These are phyloP conservation scores for Oligia latruncula DNA, from an alignment of 2,888 invertebrate genomes.

Conservation along the genomic window DNA sequence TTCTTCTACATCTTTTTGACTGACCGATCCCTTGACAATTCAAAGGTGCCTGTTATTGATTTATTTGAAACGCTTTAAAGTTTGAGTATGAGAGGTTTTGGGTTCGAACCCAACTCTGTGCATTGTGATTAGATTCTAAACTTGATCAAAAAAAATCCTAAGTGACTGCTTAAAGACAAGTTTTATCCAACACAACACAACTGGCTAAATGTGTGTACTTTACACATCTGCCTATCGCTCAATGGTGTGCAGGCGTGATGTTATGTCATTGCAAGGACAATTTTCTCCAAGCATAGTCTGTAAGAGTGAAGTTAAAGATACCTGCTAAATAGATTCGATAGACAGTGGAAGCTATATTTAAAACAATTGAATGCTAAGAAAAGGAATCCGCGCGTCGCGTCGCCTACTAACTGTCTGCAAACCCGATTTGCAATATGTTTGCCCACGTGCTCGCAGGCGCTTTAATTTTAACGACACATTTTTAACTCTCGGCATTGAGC, in stretches of 20 bases:
- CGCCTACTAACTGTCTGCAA: slow-evolving; percentile 26
- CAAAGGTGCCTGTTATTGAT: too few relatives aligned
- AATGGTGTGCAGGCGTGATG: neutral
- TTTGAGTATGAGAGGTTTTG: too few relatives aligned
- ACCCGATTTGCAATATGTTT: neutral
- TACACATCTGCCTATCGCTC: neutral
- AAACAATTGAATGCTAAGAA: slow-evolving; percentile 43
- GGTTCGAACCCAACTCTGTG: neutral
- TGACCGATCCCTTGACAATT: too few relatives aligned
- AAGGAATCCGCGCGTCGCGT: slow-evolving; percentile 25
- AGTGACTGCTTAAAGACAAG: neutral
- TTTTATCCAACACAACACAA: neutral
- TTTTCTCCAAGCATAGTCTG: neutral
- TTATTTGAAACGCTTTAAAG: too few relatives aligned
- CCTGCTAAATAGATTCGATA: neutral
- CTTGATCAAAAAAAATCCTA: neutral
- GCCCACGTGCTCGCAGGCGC: too few relatives aligned
- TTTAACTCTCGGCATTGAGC: neutral
- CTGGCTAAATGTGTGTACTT: neutral
- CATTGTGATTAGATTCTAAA: neutral
- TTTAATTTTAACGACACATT: neutral
- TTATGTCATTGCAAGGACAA: neutral
- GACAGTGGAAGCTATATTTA: slow-evolving; percentile 41
- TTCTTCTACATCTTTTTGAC: too few relatives aligned
- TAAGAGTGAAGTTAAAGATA: slow-evolving; percentile 9